phyloP scores from a whole-genome alignment of 2,113 vertebrate genomes.

The Perca fluviatilis region DNA sequence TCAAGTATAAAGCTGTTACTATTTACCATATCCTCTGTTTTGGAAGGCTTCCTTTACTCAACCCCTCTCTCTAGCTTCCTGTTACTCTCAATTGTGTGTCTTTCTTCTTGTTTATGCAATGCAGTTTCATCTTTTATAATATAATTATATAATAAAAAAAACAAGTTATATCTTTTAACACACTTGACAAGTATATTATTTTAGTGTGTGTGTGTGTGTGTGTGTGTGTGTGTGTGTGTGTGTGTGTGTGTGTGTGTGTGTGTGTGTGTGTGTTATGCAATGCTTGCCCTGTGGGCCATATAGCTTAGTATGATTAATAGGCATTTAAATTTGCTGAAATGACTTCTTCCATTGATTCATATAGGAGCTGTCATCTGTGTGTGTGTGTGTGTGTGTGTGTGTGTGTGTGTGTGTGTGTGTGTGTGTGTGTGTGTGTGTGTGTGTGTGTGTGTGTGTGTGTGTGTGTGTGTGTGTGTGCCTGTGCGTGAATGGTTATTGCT shows the following conservation, averaged over 20 bases:
- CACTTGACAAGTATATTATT: constrained; percentile 2
- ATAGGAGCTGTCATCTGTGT: not conserved
- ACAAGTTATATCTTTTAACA: not conserved
- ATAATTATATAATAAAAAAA: no score
- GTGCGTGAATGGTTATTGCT: not conserved
- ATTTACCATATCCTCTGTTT: not conserved
- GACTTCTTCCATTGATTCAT: constrained; percentile 18
- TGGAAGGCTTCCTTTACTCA: not conserved
- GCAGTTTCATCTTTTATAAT: no score
- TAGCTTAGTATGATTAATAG: constrained; percentile 49
- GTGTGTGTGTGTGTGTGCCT: constrained; percentile 7
- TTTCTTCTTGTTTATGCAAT: not conserved
- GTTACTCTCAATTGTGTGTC: not conserved
- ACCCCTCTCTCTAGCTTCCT: not conserved
- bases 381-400: constrained; percentile 20
- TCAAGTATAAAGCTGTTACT: not conserved
- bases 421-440: constrained; percentile 9
- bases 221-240: constrained; percentile 3
- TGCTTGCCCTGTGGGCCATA: not conserved
- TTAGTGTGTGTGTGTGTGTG: not conserved
- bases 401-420: constrained; percentile 8
- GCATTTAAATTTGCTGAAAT: constrained; percentile 42
- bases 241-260: constrained; percentile 13
- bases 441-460: not conserved
- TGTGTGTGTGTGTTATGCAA: not conserved